phyloP scores from a whole-genome alignment of 2,797 vertebrate species.

The Epinephelus coioides region DNA sequence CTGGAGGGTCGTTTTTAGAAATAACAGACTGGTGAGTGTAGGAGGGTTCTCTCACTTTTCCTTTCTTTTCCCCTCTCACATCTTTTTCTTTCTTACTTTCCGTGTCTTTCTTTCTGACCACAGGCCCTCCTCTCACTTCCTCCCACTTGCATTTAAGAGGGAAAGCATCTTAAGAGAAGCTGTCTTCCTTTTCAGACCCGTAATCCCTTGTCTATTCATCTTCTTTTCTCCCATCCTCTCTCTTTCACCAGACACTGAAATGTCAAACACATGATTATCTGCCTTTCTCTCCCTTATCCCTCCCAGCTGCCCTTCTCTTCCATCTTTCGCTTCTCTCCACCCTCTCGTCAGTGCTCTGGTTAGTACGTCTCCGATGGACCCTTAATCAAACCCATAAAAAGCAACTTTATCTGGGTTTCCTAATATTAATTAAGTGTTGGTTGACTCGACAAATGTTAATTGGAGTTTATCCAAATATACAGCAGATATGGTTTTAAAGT shows the following conservation, averaged over 20 bases:
- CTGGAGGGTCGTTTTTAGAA: slow-evolving; percentile 61
- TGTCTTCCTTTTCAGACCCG: slow-evolving; percentile 57
- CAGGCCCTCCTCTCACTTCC: slow-evolving; percentile 62
- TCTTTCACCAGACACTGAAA: slow-evolving; percentile 68
- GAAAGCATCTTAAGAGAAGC: slow-evolving; percentile 62
- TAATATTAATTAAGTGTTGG: slow-evolving; percentile 9
- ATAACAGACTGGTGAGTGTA: slow-evolving; percentile 59
- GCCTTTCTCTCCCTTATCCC: slow-evolving; percentile 45
- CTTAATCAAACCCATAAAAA: slow-evolving; percentile 33
- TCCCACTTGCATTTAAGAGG: slow-evolving; percentile 63
- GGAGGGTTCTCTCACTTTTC: slow-evolving; percentile 59
- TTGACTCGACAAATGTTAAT: slow-evolving; percentile 18
- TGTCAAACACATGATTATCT: slow-evolving; percentile 77
- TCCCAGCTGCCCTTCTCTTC: slow-evolving; percentile 46
- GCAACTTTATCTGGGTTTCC: slow-evolving; percentile 1
- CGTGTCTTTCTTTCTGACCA: slow-evolving; percentile 61
- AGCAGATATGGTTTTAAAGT: slow-evolving; percentile 24
- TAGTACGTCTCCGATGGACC: slow-evolving; percentile 18
- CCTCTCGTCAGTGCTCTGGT: slow-evolving; percentile 12
- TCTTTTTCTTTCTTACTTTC: slow-evolving; percentile 51
- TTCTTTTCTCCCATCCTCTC: slow-evolving; percentile 58
- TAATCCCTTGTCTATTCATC: slow-evolving; percentile 72
- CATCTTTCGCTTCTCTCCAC: slow-evolving; percentile 26
- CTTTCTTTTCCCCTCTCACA: slow-evolving; percentile 43
- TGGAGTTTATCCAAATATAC: slow-evolving; percentile 27